Percentiles rank a stretch among this genome's conserved stretches.
phyloP scores from a whole-genome alignment of 2,888 invertebrate genomes.

The Drosophila trichaetosa region DNA sequence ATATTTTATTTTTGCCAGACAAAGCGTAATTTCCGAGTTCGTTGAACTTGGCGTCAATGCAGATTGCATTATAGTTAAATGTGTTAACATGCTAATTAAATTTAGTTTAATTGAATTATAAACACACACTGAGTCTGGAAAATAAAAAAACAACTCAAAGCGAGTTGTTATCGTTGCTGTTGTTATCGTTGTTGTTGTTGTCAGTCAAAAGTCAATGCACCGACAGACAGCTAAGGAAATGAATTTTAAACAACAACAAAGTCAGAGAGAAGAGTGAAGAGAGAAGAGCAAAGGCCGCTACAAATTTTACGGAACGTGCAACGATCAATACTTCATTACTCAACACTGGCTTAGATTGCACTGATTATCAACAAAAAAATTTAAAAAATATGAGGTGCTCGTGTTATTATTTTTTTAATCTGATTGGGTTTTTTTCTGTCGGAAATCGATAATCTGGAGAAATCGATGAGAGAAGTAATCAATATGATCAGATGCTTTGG shows the following conservation, averaged over 20 bases:
- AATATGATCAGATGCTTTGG: neutral
- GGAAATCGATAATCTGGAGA: neutral
- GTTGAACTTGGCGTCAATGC: conserved; percentile 46
- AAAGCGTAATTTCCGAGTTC: conserved; percentile 25
- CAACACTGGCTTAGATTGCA: neutral
- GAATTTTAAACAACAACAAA: conserved; percentile 36
- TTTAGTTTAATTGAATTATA: conserved; percentile 74
- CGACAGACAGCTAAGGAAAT: conserved; percentile 51
- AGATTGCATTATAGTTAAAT: conserved; percentile 68
- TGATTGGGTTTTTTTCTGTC: neutral
- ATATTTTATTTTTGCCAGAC: conserved; percentile 13
- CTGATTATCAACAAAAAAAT: neutral
- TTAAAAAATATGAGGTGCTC: neutral
- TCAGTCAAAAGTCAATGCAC: conserved; percentile 67
- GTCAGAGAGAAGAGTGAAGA: conserved; percentile 6
- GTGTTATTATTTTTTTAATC: neutral
- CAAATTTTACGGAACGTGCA: conserved; percentile 14
- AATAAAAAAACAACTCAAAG: conserved; percentile 47
- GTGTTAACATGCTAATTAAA: conserved; percentile 72
- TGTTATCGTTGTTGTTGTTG: conserved; percentile 23
- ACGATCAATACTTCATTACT: conserved; percentile 16
- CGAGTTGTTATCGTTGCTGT: conserved; percentile 41
- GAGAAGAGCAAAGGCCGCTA: conserved; percentile 13
- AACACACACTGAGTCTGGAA: conserved; percentile 28
- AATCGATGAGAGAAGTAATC: neutral